Conservation (phyloP, 1,140 invertebrate species). For the Helicorthomorpha holstii region DNA sequence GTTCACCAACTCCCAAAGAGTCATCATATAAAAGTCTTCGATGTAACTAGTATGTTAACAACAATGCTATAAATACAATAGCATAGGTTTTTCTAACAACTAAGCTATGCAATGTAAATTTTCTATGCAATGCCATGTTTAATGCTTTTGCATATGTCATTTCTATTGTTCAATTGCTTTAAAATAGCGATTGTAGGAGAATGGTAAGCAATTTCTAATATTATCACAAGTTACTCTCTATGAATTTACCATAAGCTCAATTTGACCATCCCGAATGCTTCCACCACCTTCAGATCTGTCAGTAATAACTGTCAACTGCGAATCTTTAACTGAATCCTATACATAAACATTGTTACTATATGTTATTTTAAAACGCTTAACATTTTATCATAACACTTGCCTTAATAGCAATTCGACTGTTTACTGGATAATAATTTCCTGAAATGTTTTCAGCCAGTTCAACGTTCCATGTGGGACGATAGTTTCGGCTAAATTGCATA, state of each 20-base stretch:
- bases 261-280: slow-evolving; percentile 42
- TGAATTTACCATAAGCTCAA: slow-evolving; percentile 36
- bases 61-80: too few relatives aligned
- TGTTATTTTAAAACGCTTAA: too few relatives aligned
- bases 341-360: not conserved
- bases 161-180: not conserved
- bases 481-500: slow-evolving; percentile 42
- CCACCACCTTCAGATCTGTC: slow-evolving; percentile 76
- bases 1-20: slow-evolving; percentile 78
- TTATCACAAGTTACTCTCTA: too few relatives aligned
- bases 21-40: slow-evolving; percentile 72
- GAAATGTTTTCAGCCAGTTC: slow-evolving; percentile 43
- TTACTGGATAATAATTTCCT: slow-evolving; percentile 89
- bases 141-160: not conserved
- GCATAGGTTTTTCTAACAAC: too few relatives aligned
- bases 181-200: not conserved
- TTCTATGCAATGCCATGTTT: not conserved
- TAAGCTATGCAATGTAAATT: too few relatives aligned
- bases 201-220: too few relatives aligned
- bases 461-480: slow-evolving; percentile 52
- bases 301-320: slow-evolving; percentile 42
- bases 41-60: too few relatives aligned
- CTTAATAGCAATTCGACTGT: slow-evolving; percentile 54
- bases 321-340: slow-evolving; percentile 17
- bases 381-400: slow-evolving; percentile 25